A percentile compares a stretch with the other conserved stretches of the same genome.
Evolutionary conservation across 2,888 invertebrate genomes (phyloP).

Genomic region (Dasysyrphus albostriatus): DNA sequence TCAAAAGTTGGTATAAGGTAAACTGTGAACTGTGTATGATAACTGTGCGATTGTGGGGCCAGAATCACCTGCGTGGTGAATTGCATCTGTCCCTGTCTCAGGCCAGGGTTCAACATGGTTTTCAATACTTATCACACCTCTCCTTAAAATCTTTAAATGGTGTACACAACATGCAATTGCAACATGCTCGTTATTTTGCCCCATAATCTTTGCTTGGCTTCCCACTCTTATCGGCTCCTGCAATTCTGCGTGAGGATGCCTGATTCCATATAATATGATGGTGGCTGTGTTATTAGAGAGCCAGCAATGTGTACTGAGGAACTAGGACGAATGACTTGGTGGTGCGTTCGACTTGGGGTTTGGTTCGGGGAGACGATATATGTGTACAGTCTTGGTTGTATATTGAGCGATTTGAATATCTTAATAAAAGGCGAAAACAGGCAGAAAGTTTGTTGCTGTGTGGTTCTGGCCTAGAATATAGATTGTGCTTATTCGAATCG

Average conservation of each 20-base stretch:
- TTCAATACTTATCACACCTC: conserved; percentile 76
- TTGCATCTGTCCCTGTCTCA: conserved; percentile 73
- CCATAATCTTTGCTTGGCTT: conserved; percentile 63
- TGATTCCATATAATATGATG: conserved; percentile 37
- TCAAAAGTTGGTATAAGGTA: conserved; percentile 35
- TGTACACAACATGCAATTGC: conserved; percentile 76
- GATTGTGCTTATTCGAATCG: conserved; percentile 61
- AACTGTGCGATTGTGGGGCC: conserved; percentile 67
- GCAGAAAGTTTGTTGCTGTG: conserved; percentile 68
- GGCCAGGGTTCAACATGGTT: conserved; percentile 72
- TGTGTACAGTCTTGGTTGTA: conserved; percentile 62
- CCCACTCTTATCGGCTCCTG: conserved; percentile 70
- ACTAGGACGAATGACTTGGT: conserved; percentile 4
- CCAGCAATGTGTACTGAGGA: not conserved
- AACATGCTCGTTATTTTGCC: conserved; percentile 75
- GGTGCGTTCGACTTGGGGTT: not conserved
- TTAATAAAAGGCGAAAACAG: conserved; percentile 71
- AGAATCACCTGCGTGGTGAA: conserved; percentile 72
- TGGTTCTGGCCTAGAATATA: conserved; percentile 61
- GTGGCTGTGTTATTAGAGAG: not conserved
- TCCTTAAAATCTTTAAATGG: conserved; percentile 76
- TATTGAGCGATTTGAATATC: conserved; percentile 75
- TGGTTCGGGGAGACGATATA: conserved; percentile 15
- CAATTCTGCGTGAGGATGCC: conserved; percentile 57
- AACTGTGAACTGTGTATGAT: conserved; percentile 68